Conservation (phyloP, 2,797 vertebrate genomes). For the Danio choprae region DNA sequence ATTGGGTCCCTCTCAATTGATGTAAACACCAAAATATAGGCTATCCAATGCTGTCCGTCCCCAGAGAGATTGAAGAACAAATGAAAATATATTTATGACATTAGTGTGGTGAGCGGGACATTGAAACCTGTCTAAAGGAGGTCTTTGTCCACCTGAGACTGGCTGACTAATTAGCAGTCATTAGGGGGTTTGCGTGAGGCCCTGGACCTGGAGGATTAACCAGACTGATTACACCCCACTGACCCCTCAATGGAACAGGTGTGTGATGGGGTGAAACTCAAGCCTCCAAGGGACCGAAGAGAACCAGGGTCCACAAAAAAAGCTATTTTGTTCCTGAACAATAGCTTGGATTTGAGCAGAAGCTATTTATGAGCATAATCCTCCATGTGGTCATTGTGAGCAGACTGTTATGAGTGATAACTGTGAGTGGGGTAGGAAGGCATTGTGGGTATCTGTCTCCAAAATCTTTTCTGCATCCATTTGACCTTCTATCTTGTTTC, state of each 20-base stretch:
- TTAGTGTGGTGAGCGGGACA: constrained; percentile 20
- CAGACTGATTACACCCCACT: constrained; percentile 67
- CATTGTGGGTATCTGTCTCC: constrained; percentile 43
- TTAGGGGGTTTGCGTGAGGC: constrained; percentile 65
- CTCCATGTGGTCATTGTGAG: constrained; percentile 29
- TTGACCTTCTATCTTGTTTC: constrained; percentile 51
- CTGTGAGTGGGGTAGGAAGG: not conserved
- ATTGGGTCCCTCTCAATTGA: too few species aligned
- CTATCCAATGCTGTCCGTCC: not conserved
- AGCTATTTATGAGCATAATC: constrained; percentile 40
- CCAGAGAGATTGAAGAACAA: not conserved
- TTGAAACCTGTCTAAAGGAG: constrained; percentile 32
- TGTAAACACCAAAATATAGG: not conserved
- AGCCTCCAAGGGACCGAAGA: constrained; percentile 47
- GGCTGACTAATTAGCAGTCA: constrained; percentile 68
- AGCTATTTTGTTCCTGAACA: constrained; percentile 49
- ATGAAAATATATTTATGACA: constrained; percentile 24
- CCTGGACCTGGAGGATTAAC: constrained; percentile 66
- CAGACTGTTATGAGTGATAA: not conserved
- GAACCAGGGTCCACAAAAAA: constrained; percentile 45
- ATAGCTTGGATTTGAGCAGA: constrained; percentile 39
- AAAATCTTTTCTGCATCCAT: constrained; percentile 27
- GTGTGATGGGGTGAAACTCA: constrained; percentile 58
- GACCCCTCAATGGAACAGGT: constrained; percentile 67
- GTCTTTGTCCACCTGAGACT: constrained; percentile 62